Evolutionary conservation across 2,888 invertebrate species (phyloP).

Genomic region (Drosophila barbarae): DNA sequence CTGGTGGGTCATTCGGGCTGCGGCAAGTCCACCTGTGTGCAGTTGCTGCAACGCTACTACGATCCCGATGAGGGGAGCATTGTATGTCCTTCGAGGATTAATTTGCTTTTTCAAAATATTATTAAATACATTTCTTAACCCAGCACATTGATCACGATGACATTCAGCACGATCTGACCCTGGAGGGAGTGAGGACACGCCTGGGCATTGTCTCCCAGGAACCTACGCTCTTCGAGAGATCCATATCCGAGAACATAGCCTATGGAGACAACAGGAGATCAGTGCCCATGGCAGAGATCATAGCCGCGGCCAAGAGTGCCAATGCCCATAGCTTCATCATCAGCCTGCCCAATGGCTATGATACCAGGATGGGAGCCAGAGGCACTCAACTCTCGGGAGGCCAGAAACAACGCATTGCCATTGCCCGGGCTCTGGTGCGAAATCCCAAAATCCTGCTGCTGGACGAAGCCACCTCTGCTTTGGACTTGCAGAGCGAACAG

Average conservation of each 20-base stretch:
- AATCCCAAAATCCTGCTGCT: constrained; percentile 86
- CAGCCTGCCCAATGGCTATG: constrained; percentile 87
- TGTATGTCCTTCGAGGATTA: constrained; percentile 76
- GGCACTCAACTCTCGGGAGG: constrained; percentile 91
- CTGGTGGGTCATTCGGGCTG: constrained; percentile 88
- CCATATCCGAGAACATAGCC: constrained; percentile 91
- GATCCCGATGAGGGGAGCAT: constrained; percentile 86
- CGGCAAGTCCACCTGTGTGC: constrained; percentile 90
- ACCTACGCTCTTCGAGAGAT: constrained; percentile 90
- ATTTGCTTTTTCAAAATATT: not conserved
- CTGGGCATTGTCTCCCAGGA: constrained; percentile 93
- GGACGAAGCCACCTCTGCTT: constrained; percentile 90
- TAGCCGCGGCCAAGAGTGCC: constrained; percentile 86
- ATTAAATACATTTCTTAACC: not conserved
- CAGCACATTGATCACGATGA: constrained; percentile 81
- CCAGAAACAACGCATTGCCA: constrained; percentile 92
- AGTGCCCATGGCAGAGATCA: constrained; percentile 86
- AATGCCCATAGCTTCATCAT: constrained; percentile 90
- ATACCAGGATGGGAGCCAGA: constrained; percentile 87
- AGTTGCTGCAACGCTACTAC: constrained; percentile 89
- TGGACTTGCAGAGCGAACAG: constrained; percentile 87
- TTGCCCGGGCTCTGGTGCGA: constrained; percentile 87
- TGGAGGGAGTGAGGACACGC: constrained; percentile 85
- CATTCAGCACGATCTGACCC: constrained; percentile 83
- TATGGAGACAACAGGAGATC: constrained; percentile 89